A percentile compares a stretch with the other conserved stretches of the same genome.
phyloP scores from a whole-genome alignment of 2,797 vertebrate genomes.

The Graptemys geographica region DNA sequence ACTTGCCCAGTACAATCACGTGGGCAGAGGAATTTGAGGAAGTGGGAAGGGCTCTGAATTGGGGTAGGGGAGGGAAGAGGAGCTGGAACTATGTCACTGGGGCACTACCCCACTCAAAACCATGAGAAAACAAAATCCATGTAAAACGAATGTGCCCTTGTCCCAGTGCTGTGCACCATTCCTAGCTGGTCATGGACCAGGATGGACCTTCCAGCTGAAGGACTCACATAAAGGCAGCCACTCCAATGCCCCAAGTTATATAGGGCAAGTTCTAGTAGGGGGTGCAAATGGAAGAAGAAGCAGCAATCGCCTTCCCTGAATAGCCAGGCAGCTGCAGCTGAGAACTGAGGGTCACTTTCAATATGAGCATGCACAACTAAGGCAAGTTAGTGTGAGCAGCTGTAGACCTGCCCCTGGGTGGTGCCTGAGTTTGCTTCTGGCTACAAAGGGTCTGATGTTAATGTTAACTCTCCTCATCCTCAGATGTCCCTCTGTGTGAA shows the following conservation, averaged over 20 bases:
- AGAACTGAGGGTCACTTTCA: too few species aligned
- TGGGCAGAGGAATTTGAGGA: neutral
- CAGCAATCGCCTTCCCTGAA: neutral
- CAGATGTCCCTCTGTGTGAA: neutral
- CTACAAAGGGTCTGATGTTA: neutral
- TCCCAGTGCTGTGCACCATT: neutral
- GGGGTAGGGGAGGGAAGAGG: neutral
- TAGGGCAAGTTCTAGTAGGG: neutral
- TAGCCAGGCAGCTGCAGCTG: neutral
- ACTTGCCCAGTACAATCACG: neutral
- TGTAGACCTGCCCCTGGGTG: neutral
- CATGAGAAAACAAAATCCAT: neutral
- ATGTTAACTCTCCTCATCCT: neutral
- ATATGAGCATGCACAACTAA: neutral
- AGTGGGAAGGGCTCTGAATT: neutral
- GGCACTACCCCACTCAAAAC: neutral
- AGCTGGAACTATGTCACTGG: neutral
- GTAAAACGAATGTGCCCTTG: neutral
- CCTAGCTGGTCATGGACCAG: too few species aligned
- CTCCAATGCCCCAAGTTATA: neutral
- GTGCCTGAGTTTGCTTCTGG: neutral
- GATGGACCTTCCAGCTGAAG: neutral
- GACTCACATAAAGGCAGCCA: neutral
- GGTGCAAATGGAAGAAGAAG: accelerated
- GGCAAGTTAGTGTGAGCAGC: too few species aligned